Conservation (phyloP, 2,797 vertebrate genomes). For the Melanotaenia pygmaea region DNA sequence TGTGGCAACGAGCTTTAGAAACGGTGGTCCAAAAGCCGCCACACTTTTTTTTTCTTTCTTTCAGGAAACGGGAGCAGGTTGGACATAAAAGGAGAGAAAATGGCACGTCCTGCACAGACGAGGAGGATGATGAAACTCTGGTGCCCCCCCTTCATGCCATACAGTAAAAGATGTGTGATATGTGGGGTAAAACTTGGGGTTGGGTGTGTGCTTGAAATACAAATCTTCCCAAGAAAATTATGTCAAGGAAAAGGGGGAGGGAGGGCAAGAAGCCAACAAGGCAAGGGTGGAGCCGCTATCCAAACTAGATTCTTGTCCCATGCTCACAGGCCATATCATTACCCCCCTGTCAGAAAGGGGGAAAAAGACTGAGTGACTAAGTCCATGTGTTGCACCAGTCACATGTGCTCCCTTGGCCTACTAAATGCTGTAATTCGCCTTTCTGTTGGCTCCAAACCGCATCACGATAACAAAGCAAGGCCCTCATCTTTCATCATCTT, state of each 20-base stretch:
- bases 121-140: constrained; percentile 54
- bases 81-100: constrained; percentile 47
- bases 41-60: constrained; percentile 75
- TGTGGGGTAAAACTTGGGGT: constrained; percentile 26
- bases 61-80: constrained; percentile 73
- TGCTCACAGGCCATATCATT: constrained; percentile 61
- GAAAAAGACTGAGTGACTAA: constrained; percentile 55
- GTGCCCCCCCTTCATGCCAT: constrained; percentile 8
- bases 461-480: constrained; percentile 67
- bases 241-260: constrained; percentile 12
- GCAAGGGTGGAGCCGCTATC: constrained; percentile 62
- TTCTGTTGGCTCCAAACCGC: constrained; percentile 68
- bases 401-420: constrained; percentile 80
- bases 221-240: constrained; percentile 51
- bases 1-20: constrained; percentile 65
- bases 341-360: constrained; percentile 15
- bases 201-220: constrained; percentile 47
- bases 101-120: constrained; percentile 46
- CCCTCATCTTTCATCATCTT: constrained; percentile 61
- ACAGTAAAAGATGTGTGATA: constrained; percentile 55
- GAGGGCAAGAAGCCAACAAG: constrained; percentile 53
- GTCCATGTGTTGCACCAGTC: constrained; percentile 80
- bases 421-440: constrained; percentile 72
- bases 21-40: constrained; percentile 62
- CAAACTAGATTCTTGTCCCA: constrained; percentile 63